These are phyloP conservation scores for Chaetops frenatus DNA, from an alignment of 2,113 vertebrate species.

Conservation along the genomic window DNA sequence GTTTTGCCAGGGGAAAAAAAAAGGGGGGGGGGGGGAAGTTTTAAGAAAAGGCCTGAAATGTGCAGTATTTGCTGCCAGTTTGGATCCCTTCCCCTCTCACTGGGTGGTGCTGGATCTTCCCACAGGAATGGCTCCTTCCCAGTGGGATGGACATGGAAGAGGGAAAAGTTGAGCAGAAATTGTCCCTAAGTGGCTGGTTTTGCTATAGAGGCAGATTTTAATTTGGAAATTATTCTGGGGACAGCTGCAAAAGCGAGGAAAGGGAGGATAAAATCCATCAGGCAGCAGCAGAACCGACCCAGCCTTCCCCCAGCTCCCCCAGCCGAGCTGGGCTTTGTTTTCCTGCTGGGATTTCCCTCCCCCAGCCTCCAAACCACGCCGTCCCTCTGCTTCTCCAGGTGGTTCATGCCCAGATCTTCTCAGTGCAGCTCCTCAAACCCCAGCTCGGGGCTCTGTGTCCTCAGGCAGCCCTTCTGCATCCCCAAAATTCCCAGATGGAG, in stretches of 20 bases:
- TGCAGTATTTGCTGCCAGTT: background rate
- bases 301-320: background rate
- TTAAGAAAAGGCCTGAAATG: background rate
- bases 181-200: background rate
- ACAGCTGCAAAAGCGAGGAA: background rate
- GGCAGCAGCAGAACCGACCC: background rate
- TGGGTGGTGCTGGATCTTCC: background rate
- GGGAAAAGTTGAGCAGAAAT: background rate
- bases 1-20: background rate
- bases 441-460: background rate
- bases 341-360: background rate
- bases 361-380: background rate
- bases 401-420: background rate
- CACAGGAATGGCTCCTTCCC: background rate
- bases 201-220: background rate
- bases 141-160: accelerated
- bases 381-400: background rate
- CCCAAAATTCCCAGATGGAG: background rate
- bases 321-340: background rate
- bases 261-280: background rate
- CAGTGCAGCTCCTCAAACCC: background rate
- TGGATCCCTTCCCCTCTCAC: accelerated
- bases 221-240: accelerated
- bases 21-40: accelerated
- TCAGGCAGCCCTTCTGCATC: background rate